Evolutionary conservation across 1,140 invertebrate species (phyloP).

Genomic region (Drosophila jambulina): DNA sequence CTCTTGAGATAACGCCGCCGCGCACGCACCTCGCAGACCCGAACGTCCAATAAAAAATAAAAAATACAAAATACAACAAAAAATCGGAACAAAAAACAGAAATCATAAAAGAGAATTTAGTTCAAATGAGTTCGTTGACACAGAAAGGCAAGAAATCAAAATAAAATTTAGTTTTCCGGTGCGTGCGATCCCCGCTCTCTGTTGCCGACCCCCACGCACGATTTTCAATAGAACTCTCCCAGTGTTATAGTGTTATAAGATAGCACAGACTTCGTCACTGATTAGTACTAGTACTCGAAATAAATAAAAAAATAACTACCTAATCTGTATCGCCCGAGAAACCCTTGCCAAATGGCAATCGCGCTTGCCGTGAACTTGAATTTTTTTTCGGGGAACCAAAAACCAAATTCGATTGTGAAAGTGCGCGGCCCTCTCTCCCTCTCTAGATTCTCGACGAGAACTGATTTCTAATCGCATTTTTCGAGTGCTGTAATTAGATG

Average conservation of each 20-base stretch:
- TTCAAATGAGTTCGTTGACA: slow-evolving; percentile 78
- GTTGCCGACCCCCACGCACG: slow-evolving; percentile 24
- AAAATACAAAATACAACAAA: slow-evolving; percentile 53
- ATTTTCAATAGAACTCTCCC: slow-evolving; percentile 5
- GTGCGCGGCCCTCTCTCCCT: slow-evolving; percentile 7
- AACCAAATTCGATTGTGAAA: slow-evolving; percentile 25
- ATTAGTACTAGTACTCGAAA: slow-evolving; percentile 22
- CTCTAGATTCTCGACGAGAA: slow-evolving; percentile 48
- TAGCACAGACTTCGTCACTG: slow-evolving; percentile 35
- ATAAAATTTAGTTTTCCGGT: slow-evolving; percentile 54
- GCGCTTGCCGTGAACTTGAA: slow-evolving; percentile 72
- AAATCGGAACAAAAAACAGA: slow-evolving; percentile 52
- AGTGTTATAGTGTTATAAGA: slow-evolving; percentile 33
- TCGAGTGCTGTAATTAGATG: slow-evolving; percentile 76
- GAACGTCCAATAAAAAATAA: slow-evolving; percentile 37
- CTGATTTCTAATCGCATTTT: slow-evolving; percentile 74
- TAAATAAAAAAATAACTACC: slow-evolving; percentile 21
- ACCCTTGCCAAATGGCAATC: slow-evolving; percentile 43
- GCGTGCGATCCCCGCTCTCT: slow-evolving; percentile 25
- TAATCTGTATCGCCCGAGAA: slow-evolving; percentile 11
- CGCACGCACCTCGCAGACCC: slow-evolving; percentile 40
- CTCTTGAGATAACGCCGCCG: slow-evolving; percentile 55
- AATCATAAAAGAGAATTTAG: slow-evolving; percentile 74
- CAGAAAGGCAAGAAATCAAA: slow-evolving; percentile 78
- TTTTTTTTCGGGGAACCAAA: slow-evolving; percentile 14